These are phyloP conservation scores for Artibeus lituratus DNA, from an alignment of 2,797 vertebrate genomes.

Conservation along the genomic window DNA sequence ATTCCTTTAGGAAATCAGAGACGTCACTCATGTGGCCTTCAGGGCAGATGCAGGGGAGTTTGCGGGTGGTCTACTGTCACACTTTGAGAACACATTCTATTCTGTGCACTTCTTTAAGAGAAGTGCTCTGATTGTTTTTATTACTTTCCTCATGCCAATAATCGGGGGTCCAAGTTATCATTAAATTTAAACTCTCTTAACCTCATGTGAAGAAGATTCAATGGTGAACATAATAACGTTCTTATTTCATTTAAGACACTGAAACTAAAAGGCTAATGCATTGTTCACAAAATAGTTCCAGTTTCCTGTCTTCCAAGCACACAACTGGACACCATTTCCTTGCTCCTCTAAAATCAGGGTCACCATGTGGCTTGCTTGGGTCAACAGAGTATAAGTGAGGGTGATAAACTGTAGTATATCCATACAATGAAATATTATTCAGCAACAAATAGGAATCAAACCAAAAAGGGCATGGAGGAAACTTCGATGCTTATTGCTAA, in stretches of 20 bases:
- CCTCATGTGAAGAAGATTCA: background rate
- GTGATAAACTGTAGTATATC: background rate
- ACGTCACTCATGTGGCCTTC: background rate
- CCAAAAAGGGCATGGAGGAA: background rate
- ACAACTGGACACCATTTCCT: background rate
- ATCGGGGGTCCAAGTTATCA: background rate
- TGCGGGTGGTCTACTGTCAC: background rate
- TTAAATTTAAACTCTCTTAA: background rate
- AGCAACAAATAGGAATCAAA: background rate
- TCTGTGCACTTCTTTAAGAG: background rate
- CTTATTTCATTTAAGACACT: background rate
- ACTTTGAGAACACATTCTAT: background rate
- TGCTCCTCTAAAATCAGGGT: background rate
- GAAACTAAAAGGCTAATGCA: background rate
- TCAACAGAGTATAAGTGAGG: background rate
- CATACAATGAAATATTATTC: background rate
- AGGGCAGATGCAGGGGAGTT: background rate
- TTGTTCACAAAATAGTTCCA: background rate
- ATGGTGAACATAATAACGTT: background rate
- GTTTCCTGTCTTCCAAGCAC: background rate
- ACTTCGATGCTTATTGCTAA: background rate
- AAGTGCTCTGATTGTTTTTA: background rate
- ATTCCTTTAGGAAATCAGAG: background rate
- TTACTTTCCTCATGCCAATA: background rate
- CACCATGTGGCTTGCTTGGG: background rate